phyloP scores from a whole-genome alignment of 2,113 vertebrate species.

The Turdus rufiventris region DNA sequence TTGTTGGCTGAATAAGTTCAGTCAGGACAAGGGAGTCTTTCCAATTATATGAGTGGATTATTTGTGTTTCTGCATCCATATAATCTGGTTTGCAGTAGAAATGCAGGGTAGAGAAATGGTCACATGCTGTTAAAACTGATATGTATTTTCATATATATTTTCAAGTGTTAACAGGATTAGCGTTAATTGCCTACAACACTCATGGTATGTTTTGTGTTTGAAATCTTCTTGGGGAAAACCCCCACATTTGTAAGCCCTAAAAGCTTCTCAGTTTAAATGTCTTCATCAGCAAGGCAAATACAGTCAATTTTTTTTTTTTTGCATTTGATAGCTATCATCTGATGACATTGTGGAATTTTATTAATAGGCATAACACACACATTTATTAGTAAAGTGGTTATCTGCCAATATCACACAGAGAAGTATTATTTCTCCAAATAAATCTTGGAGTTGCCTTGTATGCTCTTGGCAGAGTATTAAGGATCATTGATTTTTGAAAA shows the following conservation, averaged over 20 bases:
- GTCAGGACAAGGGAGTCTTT: neutral
- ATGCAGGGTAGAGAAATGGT: neutral
- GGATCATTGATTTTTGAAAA: neutral
- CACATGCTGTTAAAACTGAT: neutral
- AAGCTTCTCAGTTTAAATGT: neutral
- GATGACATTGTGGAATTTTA: neutral
- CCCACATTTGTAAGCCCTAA: neutral
- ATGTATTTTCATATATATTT: neutral
- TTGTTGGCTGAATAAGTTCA: neutral
- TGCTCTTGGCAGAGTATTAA: neutral
- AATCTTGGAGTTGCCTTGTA: neutral
- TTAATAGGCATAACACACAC: neutral
- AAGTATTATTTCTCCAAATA: neutral
- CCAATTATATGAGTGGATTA: rapidly evolving
- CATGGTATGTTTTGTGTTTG: neutral
- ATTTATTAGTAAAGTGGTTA: neutral
- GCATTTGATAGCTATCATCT: neutral
- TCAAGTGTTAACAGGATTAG: neutral
- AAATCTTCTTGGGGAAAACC: neutral
- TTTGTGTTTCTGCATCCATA: neutral
- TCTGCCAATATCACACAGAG: neutral
- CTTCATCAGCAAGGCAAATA: neutral
- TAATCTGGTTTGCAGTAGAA: neutral
- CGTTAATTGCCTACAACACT: neutral
- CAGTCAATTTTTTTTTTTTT: neutral